Percentiles rank a stretch among this genome's conserved stretches.
Evolutionary conservation across 2,888 invertebrate genomes (phyloP).

Genomic region (Rhagophthalmus giganteus): DNA sequence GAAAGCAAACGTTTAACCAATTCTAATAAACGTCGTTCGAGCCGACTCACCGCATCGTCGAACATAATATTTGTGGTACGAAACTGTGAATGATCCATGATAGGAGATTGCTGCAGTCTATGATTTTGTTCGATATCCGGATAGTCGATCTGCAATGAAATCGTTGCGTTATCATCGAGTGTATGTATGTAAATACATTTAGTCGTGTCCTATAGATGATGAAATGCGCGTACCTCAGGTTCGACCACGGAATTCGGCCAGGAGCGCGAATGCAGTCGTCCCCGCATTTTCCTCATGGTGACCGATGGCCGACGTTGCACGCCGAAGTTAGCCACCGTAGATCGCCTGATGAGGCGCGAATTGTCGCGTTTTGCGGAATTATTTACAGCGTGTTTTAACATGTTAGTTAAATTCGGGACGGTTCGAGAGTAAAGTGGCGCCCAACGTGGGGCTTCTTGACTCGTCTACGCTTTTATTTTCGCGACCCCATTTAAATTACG

Average conservation of each 20-base stretch:
- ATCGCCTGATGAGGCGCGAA: conserved; percentile 34
- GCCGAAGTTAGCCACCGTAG: conserved; percentile 36
- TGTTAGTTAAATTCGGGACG: conserved; percentile 31
- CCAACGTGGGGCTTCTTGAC: background rate
- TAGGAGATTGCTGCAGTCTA: conserved; percentile 48
- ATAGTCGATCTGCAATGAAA: conserved; percentile 69
- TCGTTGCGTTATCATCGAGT: too few species aligned
- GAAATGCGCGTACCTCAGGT: conserved; percentile 23
- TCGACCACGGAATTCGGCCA: conserved; percentile 47
- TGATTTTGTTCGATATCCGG: conserved; percentile 59
- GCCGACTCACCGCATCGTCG: conserved; percentile 48
- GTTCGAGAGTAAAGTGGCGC: background rate
- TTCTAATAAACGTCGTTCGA: background rate
- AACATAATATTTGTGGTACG: conserved; percentile 52
- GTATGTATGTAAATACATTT: too few species aligned
- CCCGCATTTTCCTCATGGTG: conserved; percentile 36
- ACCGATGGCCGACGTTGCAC: conserved; percentile 37
- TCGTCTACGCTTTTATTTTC: too few species aligned
- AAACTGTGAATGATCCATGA: conserved; percentile 53
- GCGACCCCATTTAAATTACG: too few species aligned
- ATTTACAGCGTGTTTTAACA: conserved; percentile 51
- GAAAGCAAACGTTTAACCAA: conserved; percentile 2
- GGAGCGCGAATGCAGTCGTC: conserved; percentile 47
- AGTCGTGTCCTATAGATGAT: too few species aligned
- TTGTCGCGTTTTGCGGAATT: conserved; percentile 44